phyloP scores from a whole-genome alignment of 1,140 invertebrate genomes.

The Drosophila azteca region DNA sequence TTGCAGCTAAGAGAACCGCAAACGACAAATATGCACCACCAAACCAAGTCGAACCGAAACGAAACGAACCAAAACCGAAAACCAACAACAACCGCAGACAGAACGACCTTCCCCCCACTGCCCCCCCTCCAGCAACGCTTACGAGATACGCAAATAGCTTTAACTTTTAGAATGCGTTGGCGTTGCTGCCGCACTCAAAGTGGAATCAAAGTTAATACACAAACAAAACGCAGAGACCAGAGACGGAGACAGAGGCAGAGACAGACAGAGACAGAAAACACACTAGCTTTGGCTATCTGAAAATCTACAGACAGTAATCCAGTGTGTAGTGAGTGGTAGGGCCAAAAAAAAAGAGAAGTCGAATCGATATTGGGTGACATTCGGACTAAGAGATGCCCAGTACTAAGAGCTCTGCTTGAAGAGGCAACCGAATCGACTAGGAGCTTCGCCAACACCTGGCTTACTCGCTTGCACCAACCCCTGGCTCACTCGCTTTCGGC shows the following conservation, averaged over 20 bases:
- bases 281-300: conserved; percentile 50
- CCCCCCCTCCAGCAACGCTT: background rate
- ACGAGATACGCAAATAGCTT: conserved; percentile 52
- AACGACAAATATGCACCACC: conserved; percentile 75
- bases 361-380: background rate
- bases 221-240: conserved; percentile 19
- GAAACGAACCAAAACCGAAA: conserved; percentile 7
- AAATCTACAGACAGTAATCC: conserved; percentile 79
- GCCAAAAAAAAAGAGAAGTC: conserved; percentile 10
- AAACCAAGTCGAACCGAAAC: conserved; percentile 35
- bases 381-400: too few relatives aligned
- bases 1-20: conserved; percentile 68
- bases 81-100: conserved; percentile 53
- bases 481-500: too few relatives aligned
- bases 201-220: conserved; percentile 78
- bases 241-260: background rate
- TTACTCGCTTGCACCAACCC: too few relatives aligned
- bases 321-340: conserved; percentile 59
- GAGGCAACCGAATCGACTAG: too few relatives aligned
- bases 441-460: too few relatives aligned
- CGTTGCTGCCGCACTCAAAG: conserved; percentile 45
- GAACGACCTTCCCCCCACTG: conserved; percentile 6
- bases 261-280: conserved; percentile 10
- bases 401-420: too few relatives aligned
- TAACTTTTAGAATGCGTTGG: conserved; percentile 69